Evolutionary conservation across 2,797 vertebrate species (phyloP).

Genomic region (Semotilus atromaculatus): DNA sequence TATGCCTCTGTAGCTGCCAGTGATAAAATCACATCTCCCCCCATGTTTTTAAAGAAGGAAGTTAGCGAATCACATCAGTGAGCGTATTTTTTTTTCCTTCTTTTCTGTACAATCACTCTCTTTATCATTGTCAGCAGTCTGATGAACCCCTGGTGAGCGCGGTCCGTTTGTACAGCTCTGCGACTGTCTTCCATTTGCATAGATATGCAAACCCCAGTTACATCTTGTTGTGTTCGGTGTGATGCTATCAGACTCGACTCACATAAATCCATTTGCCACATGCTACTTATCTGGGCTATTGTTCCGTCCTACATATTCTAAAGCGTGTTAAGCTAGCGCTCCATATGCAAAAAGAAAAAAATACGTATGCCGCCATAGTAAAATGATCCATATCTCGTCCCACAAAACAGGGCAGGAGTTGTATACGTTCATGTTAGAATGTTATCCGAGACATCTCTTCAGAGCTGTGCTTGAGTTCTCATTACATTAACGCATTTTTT

Average conservation of each 20-base stretch:
- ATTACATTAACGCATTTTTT: constrained; percentile 11
- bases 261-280: constrained; percentile 48
- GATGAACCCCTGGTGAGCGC: constrained; percentile 60
- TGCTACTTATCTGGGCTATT: constrained; percentile 54
- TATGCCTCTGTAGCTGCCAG: constrained; percentile 55
- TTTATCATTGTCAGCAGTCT: constrained; percentile 65
- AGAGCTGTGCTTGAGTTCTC: constrained; percentile 17
- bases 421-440: constrained; percentile 1
- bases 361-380: neutral
- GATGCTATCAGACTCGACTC: constrained; percentile 58
- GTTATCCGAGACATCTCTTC: neutral
- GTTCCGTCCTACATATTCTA: constrained; percentile 40
- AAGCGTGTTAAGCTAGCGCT: constrained; percentile 9
- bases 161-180: constrained; percentile 62
- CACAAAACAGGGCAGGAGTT: neutral
- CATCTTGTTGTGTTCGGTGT: constrained; percentile 36
- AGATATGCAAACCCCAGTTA: constrained; percentile 63
- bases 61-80: constrained; percentile 46
- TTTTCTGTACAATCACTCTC: constrained; percentile 43
- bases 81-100: constrained; percentile 46
- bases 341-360: constrained; percentile 59
- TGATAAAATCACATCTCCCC: constrained; percentile 67
- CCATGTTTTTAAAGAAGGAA: constrained; percentile 18
- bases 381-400: constrained; percentile 23
- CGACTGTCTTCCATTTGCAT: constrained; percentile 60